Percentiles rank a stretch among this genome's conserved stretches.
Conservation (phyloP, 1,140 invertebrate genomes). For the Pogonognathellus flavescens region DNA sequence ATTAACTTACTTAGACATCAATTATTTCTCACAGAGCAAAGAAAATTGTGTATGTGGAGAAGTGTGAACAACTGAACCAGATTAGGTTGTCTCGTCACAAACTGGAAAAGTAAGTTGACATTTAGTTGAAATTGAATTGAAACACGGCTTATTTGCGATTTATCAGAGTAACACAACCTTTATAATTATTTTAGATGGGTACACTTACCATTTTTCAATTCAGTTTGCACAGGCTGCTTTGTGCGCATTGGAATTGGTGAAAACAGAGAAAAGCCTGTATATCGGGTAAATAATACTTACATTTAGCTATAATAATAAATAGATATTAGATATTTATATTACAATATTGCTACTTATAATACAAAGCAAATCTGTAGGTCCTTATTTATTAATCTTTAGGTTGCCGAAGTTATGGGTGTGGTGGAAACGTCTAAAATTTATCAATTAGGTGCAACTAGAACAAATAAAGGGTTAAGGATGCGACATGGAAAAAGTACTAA, state of each 20-base stretch:
- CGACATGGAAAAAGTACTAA: constrained; percentile 91
- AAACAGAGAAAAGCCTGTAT: constrained; percentile 87
- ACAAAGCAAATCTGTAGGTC: too few relatives aligned
- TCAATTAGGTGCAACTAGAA: constrained; percentile 88
- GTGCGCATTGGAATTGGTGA: constrained; percentile 97
- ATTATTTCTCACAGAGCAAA: constrained; percentile 68
- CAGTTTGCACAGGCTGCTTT: constrained; percentile 92
- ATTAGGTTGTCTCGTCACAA: constrained; percentile 92
- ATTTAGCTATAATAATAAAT: background rate
- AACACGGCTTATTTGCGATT: too few relatives aligned
- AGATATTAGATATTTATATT: too few relatives aligned
- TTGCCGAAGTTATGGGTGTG: constrained; percentile 94
- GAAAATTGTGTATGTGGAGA: constrained; percentile 78
- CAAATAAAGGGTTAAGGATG: constrained; percentile 86
- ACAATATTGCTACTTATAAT: too few relatives aligned
- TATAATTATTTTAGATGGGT: constrained; percentile 79
- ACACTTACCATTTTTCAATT: constrained; percentile 94
- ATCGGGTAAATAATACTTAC: constrained; percentile 76
- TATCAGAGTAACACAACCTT: background rate
- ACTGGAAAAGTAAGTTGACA: constrained; percentile 78
- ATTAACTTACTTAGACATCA: background rate
- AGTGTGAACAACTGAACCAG: constrained; percentile 87
- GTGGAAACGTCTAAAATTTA: constrained; percentile 97
- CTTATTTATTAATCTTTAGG: too few relatives aligned
- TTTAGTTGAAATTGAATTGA: too few relatives aligned